Evolutionary conservation across 2,113 vertebrate species (phyloP).

Genomic region (Sorex araneus): DNA sequence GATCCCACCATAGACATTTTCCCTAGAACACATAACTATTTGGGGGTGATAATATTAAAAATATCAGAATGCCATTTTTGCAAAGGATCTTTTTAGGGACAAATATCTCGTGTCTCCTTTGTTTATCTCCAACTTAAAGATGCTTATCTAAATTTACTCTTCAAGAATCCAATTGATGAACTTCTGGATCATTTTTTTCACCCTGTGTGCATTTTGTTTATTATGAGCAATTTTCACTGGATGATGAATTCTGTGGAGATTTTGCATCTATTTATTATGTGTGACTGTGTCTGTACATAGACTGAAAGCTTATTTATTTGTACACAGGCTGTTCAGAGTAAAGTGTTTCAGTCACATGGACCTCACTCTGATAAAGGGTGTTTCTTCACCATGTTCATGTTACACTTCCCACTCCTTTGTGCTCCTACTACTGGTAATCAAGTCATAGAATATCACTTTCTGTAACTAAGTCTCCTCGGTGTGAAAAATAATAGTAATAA

Average conservation of each 20-base stretch:
- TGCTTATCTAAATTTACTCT: constrained; percentile 19
- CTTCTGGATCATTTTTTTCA: constrained; percentile 66
- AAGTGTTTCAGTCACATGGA: constrained; percentile 87
- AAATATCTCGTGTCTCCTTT: constrained; percentile 50
- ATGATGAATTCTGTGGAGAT: constrained; percentile 62
- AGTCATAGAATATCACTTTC: constrained; percentile 90
- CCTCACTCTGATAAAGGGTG: constrained; percentile 89
- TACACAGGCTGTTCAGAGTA: constrained; percentile 87
- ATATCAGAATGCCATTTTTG: constrained; percentile 80
- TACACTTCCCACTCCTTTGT: constrained; percentile 88
- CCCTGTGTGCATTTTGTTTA: constrained; percentile 48
- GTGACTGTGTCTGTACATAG: constrained; percentile 88
- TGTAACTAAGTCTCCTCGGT: constrained; percentile 90
- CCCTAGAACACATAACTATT: constrained; percentile 48
- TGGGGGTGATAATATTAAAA: constrained; percentile 56
- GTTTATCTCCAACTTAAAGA: constrained; percentile 71
- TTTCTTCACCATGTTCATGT: constrained; percentile 89
- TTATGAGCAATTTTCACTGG: constrained; percentile 70
- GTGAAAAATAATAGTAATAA: constrained; percentile 92
- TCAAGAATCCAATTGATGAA: constrained; percentile 56
- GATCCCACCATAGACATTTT: constrained; percentile 40
- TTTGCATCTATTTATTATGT: constrained; percentile 78
- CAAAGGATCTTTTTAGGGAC: constrained; percentile 81
- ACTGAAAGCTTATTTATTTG: constrained; percentile 86
- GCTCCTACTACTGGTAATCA: constrained; percentile 90